Conservation (phyloP, 2,888 invertebrate genomes). For the Schrankia costaestrigalis region DNA sequence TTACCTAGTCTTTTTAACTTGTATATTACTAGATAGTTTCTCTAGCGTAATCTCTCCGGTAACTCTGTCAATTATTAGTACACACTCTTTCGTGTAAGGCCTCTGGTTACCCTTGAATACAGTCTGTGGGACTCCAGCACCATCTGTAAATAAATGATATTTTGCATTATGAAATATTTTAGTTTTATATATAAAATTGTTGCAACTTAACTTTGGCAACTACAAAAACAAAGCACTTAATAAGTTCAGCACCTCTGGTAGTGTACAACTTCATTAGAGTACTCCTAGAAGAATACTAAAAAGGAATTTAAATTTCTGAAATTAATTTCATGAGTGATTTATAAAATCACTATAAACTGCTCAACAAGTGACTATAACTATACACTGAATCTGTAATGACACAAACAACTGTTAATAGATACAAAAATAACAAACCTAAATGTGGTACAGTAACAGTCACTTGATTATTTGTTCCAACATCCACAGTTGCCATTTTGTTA, state of each 20-base stretch:
- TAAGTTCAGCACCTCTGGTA: too few species aligned
- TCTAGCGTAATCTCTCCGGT: conserved; percentile 97
- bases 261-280: too few species aligned
- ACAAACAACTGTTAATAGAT: too few species aligned
- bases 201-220: too few species aligned
- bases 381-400: too few species aligned
- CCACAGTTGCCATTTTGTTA: conserved; percentile 93
- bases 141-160: conserved; percentile 80
- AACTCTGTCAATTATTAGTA: conserved; percentile 94
- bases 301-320: too few species aligned
- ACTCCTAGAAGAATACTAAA: too few species aligned
- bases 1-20: conserved; percentile 94
- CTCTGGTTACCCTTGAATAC: conserved; percentile 97
- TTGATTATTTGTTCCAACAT: conserved; percentile 93
- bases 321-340: too few species aligned
- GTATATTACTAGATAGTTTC: conserved; percentile 93
- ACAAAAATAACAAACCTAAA: conserved; percentile 83
- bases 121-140: conserved; percentile 93
- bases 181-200: too few species aligned
- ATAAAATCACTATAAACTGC: too few species aligned
- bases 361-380: too few species aligned
- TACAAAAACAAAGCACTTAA: too few species aligned
- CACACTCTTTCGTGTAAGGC: conserved; percentile 96
- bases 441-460: conserved; percentile 97
- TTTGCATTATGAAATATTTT: background rate